A percentile compares a stretch with the other conserved stretches of the same genome.
phyloP scores from a whole-genome alignment of 2,113 vertebrate species.

The Caloenas nicobarica region DNA sequence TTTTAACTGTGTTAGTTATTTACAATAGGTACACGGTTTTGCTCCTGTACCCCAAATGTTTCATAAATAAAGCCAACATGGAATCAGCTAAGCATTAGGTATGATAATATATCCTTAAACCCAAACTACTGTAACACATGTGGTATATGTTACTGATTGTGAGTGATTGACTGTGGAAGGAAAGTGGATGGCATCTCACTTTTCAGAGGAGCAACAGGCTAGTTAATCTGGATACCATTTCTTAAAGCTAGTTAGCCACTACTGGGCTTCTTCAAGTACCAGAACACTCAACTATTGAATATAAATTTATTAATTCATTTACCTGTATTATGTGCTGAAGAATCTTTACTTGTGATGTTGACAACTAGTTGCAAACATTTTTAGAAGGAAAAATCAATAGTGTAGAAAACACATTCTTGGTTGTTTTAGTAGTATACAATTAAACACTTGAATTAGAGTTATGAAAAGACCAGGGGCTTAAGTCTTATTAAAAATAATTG shows the following conservation, averaged over 20 bases:
- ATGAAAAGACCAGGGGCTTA: background rate
- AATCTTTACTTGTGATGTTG: background rate
- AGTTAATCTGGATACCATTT: background rate
- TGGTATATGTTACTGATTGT: background rate
- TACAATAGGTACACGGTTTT: background rate
- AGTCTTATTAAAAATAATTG: background rate
- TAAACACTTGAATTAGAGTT: background rate
- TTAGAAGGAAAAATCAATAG: background rate
- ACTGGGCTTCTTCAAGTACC: background rate
- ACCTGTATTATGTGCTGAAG: background rate
- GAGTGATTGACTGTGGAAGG: background rate
- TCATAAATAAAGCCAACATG: background rate
- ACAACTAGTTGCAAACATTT: background rate
- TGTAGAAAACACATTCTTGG: background rate
- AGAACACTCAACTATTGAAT: background rate
- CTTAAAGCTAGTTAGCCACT: background rate
- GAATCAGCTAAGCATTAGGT: background rate
- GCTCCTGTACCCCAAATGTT: background rate
- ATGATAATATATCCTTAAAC: background rate
- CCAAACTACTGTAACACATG: background rate
- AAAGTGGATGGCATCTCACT: background rate
- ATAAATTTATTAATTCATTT: background rate
- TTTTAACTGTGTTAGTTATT: background rate
- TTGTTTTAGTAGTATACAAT: background rate
- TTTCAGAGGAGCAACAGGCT: background rate